Conservation (phyloP, 2,888 invertebrate genomes). For the Tanytarsus gracilentus region DNA sequence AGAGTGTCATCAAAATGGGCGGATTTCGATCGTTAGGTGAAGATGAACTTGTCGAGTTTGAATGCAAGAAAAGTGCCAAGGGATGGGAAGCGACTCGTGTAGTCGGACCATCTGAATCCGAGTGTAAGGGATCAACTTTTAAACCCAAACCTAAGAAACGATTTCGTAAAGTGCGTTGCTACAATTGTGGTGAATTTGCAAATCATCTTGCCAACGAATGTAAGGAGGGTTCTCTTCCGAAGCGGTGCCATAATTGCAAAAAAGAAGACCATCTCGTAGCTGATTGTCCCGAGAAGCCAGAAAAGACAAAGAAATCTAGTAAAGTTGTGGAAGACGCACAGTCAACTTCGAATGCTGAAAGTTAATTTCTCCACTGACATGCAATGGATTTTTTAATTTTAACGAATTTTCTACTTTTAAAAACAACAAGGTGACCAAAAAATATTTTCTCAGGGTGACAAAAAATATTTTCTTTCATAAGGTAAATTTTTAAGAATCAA, state of each 20-base stretch:
- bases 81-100: constrained; percentile 82
- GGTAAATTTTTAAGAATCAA: neutral
- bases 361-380: neutral
- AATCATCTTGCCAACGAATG: constrained; percentile 90
- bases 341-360: neutral
- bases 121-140: constrained; percentile 75
- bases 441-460: constrained; percentile 8
- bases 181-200: constrained; percentile 87
- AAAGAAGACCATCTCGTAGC: constrained; percentile 81
- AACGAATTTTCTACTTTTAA: constrained; percentile 2
- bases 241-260: constrained; percentile 84
- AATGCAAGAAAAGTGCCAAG: constrained; percentile 72
- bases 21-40: constrained; percentile 76
- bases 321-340: neutral
- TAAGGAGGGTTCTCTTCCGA: constrained; percentile 77
- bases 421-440: constrained; percentile 4
- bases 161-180: constrained; percentile 80
- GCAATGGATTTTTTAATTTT: neutral
- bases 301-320: neutral
- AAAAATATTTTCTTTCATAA: neutral
- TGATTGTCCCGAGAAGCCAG: constrained; percentile 64
- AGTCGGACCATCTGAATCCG: constrained; percentile 64
- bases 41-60: constrained; percentile 81
- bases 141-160: constrained; percentile 73
- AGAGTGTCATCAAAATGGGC: constrained; percentile 86